Evolutionary conservation across 1,140 invertebrate species (phyloP).

Genomic region (Bathynomus jamesi): DNA sequence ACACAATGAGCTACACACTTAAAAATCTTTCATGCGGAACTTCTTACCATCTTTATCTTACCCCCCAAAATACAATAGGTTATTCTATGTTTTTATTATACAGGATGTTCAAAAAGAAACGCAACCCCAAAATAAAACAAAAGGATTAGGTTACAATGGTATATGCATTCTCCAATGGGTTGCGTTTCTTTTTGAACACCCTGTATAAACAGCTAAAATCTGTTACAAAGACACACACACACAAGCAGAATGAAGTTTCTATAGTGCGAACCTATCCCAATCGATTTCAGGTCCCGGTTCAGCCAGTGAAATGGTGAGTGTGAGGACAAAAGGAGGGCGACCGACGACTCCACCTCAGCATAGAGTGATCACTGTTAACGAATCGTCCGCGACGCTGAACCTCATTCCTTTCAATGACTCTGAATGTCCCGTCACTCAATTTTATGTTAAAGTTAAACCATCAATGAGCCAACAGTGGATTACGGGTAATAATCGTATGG

Average conservation of each 20-base stretch:
- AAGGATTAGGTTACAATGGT: no score
- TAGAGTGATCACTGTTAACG: constrained; percentile 23
- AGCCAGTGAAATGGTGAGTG: constrained; percentile 41
- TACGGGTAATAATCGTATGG: constrained; percentile 13
- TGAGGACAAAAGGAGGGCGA: constrained; percentile 43
- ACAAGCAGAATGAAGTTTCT: no score
- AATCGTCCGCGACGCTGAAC: constrained; percentile 12
- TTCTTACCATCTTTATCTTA: constrained; percentile 43
- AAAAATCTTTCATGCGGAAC: constrained; percentile 42
- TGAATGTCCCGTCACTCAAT: constrained; percentile 24
- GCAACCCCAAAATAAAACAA: no score
- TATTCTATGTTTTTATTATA: no score
- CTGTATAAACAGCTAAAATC: no score
- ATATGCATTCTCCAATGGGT: no score
- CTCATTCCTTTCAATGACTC: constrained; percentile 15
- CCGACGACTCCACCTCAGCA: constrained; percentile 40
- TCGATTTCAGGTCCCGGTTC: constrained; percentile 39
- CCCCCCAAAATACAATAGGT: constrained; percentile 43
- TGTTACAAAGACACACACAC: no score
- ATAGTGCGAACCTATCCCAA: no score
- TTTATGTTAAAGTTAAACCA: constrained; percentile 20
- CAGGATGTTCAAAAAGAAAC: no score
- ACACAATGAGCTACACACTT: constrained; percentile 28
- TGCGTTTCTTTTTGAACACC: no score
- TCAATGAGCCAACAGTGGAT: constrained; percentile 17